A percentile compares a stretch with the other conserved stretches of the same genome.
phyloP scores from a whole-genome alignment of 2,113 vertebrate genomes.

The Malurus cyaneus region DNA sequence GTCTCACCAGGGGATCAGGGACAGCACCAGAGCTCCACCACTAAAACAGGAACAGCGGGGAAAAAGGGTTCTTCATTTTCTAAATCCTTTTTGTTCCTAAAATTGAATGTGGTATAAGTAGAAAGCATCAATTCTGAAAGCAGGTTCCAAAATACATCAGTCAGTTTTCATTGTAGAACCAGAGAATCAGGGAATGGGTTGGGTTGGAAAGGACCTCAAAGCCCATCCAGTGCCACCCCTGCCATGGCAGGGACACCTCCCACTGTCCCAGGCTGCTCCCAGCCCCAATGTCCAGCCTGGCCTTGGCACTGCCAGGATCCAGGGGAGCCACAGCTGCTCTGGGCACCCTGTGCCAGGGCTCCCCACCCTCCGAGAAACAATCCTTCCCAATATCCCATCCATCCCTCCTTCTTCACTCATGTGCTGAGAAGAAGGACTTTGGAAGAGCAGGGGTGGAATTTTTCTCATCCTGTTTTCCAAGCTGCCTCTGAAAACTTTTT shows the following conservation, averaged over 20 bases:
- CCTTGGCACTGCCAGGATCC: no score
- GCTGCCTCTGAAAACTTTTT: not conserved
- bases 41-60: not conserved
- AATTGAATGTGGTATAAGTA: not conserved
- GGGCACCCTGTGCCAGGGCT: no score
- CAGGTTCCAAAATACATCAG: not conserved
- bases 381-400: not conserved
- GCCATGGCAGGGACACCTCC: not conserved
- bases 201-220: not conserved
- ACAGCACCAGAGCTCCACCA: not conserved
- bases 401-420: not conserved
- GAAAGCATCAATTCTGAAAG: not conserved
- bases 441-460: not conserved
- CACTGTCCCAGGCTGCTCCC: no score
- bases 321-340: no score
- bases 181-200: not conserved
- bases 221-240: not conserved
- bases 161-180: not conserved
- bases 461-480: not conserved
- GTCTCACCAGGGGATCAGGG: not conserved
- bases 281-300: no score
- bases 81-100: not conserved
- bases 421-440: not conserved
- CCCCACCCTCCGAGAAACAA: no score
- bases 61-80: not conserved